A percentile compares a stretch with the other conserved stretches of the same genome.
phyloP scores from a whole-genome alignment of 2,888 invertebrate genomes.

The Zaprionus lineosus region DNA sequence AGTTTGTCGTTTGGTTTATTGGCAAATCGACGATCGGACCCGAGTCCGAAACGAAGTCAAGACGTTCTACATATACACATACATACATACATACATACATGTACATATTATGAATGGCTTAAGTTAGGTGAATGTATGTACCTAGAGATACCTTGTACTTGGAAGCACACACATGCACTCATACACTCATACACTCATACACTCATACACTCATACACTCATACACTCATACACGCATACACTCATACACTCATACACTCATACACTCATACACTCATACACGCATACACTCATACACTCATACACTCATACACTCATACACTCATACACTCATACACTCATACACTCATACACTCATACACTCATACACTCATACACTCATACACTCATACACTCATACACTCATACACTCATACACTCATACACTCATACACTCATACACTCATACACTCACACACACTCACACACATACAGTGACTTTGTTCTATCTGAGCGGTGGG shows the following conservation, averaged over 20 bases:
- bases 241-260: background rate
- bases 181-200: background rate
- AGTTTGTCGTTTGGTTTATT: background rate
- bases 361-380: background rate
- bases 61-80: background rate
- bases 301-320: background rate
- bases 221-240: background rate
- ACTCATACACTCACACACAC: background rate
- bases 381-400: conserved; percentile 14
- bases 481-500: conserved; percentile 8
- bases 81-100: no score
- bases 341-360: background rate
- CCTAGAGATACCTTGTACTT: background rate
- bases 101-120: no score
- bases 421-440: no score
- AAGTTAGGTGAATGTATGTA: no score
- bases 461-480: background rate
- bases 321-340: background rate
- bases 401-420: background rate
- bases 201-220: background rate
- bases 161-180: background rate
- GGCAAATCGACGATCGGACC: background rate
- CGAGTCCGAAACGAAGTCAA: background rate
- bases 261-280: background rate
- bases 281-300: background rate